These are phyloP conservation scores for Morpho achilles DNA, from an alignment of 2,888 invertebrate genomes.

Conservation along the genomic window DNA sequence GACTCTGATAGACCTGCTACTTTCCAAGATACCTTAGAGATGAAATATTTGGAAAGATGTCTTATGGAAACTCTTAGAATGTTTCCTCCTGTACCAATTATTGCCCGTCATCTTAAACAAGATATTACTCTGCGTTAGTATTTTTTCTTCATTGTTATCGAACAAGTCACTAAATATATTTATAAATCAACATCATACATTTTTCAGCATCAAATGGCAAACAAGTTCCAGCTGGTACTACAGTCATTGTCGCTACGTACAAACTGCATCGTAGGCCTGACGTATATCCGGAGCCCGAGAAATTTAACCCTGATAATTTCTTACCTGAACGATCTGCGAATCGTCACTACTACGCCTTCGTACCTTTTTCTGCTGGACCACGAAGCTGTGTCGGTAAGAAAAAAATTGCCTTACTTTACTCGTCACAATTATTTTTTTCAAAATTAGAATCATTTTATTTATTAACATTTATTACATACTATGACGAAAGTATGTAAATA, in stretches of 20 bases:
- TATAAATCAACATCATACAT: neutral
- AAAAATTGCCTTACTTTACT: neutral
- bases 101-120: slow-evolving; percentile 85
- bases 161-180: neutral
- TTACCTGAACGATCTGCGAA: slow-evolving; percentile 87
- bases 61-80: slow-evolving; percentile 89
- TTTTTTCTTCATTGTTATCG: neutral
- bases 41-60: slow-evolving; percentile 91
- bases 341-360: slow-evolving; percentile 89
- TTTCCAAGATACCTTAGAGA: slow-evolving; percentile 90
- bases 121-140: slow-evolving; percentile 84
- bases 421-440: too few relatives aligned
- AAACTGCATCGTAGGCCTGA: slow-evolving; percentile 85
- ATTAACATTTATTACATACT: too few relatives aligned
- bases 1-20: slow-evolving; percentile 87
- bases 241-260: slow-evolving; percentile 82
- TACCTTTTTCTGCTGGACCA: slow-evolving; percentile 91
- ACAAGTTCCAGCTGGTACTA: slow-evolving; percentile 84
- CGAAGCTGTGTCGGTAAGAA: slow-evolving; percentile 86
- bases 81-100: slow-evolving; percentile 89
- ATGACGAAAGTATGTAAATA: too few relatives aligned
- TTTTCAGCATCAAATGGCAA: slow-evolving; percentile 80
- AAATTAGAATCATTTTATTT: too few relatives aligned
- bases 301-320: slow-evolving; percentile 92
- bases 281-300: slow-evolving; percentile 86